Conservation (phyloP, 2,888 invertebrate genomes). For the Eupeodes latifasciatus region DNA sequence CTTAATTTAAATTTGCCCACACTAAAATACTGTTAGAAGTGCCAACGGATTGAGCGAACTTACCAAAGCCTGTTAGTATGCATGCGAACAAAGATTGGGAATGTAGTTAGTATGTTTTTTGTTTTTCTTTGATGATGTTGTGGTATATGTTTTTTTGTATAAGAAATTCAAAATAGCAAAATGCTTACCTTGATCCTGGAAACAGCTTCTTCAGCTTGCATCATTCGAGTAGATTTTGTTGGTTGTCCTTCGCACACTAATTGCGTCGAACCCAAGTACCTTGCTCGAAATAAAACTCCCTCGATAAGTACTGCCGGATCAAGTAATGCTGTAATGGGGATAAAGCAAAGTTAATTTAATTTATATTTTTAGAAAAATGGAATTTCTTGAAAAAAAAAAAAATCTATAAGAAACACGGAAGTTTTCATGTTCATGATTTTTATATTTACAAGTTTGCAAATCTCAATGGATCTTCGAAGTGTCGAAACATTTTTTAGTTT, state of each 20-base stretch:
- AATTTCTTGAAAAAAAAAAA: neutral
- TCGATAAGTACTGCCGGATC: constrained; percentile 97
- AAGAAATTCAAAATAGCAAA: neutral
- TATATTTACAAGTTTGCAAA: too few species aligned
- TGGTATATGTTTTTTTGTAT: neutral
- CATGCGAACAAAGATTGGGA: constrained; percentile 67
- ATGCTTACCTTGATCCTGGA: constrained; percentile 98
- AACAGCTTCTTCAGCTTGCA: constrained; percentile 99
- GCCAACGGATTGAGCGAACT: constrained; percentile 63
- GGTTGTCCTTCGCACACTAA: constrained; percentile 99
- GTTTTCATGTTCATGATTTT: constrained; percentile 4
- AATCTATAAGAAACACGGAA: neutral
- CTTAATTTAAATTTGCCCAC: neutral
- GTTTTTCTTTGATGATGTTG: constrained; percentile 37
- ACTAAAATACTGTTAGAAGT: neutral
- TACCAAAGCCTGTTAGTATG: constrained; percentile 80
- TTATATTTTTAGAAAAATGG: neutral
- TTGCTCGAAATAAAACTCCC: constrained; percentile 98
- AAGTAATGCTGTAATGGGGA: constrained; percentile 84
- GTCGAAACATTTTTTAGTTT: too few species aligned
- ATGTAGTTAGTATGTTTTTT: constrained; percentile 61
- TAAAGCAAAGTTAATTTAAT: neutral
- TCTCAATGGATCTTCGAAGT: too few species aligned
- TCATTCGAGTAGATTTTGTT: constrained; percentile 99
- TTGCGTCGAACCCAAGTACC: constrained; percentile 99